These are phyloP conservation scores for Apomyelois bistriatella DNA, from an alignment of 2,888 invertebrate species.

Conservation along the genomic window DNA sequence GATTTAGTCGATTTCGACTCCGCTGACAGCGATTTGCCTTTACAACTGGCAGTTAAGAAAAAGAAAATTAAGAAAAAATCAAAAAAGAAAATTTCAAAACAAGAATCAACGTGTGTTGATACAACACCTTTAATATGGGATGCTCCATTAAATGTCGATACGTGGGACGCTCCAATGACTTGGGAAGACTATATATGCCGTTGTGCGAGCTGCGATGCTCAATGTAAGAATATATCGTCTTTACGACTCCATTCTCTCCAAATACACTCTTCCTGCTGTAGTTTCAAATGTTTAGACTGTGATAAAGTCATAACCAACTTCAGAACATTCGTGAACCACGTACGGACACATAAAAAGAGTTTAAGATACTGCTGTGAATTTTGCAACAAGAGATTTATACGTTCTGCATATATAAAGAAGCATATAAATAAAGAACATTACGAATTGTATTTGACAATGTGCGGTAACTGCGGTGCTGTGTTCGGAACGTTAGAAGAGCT, in stretches of 20 bases:
- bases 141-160: constrained; percentile 10
- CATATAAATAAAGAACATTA: constrained; percentile 45
- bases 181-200: constrained; percentile 65
- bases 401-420: constrained; percentile 43
- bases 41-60: constrained; percentile 40
- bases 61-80: constrained; percentile 41
- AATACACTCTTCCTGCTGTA: constrained; percentile 59
- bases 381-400: constrained; percentile 51
- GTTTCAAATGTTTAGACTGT: constrained; percentile 64
- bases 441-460: constrained; percentile 36
- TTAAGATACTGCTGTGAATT: constrained; percentile 61
- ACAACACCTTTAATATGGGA: not conserved
- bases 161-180: constrained; percentile 31
- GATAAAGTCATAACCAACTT: constrained; percentile 49
- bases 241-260: constrained; percentile 61
- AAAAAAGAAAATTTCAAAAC: constrained; percentile 17
- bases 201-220: constrained; percentile 63
- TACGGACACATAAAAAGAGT: constrained; percentile 52
- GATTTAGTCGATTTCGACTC: constrained; percentile 32
- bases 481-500: constrained; percentile 53
- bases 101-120: constrained; percentile 8
- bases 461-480: constrained; percentile 52
- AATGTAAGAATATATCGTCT: constrained; percentile 57
- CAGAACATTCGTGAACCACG: constrained; percentile 56
- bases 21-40: constrained; percentile 57